phyloP scores from a whole-genome alignment of 1,140 invertebrate species.

The Philopotamus ludificatus region DNA sequence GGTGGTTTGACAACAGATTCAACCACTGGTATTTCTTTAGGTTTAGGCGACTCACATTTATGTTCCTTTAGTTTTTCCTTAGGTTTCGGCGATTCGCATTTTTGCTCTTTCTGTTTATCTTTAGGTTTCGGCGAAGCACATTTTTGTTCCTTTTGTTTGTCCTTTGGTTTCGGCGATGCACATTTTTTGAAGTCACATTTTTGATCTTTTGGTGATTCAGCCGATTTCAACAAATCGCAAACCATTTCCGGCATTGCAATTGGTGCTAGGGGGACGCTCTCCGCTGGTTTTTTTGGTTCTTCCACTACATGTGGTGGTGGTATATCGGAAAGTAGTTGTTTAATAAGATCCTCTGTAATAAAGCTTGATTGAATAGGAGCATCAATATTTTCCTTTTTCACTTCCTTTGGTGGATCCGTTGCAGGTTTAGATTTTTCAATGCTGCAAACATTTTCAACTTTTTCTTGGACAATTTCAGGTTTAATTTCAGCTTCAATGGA shows the following conservation, averaged over 20 bases:
- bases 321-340: constrained; percentile 20
- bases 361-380: background rate
- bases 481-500: background rate
- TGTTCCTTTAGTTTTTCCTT: background rate
- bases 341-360: constrained; percentile 28
- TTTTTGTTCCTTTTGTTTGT: too few species aligned
- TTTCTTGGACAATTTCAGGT: background rate
- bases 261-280: background rate
- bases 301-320: constrained; percentile 14
- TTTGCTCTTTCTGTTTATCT: too few species aligned
- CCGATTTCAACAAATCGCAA: constrained; percentile 8
- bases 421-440: background rate
- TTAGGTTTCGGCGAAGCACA: too few species aligned
- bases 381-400: background rate
- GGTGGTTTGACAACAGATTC: background rate
- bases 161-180: too few species aligned
- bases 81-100: background rate
- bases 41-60: background rate
- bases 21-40: background rate
- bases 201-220: too few species aligned
- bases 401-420: background rate
- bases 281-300: background rate
- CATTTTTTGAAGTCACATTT: too few species aligned
- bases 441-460: background rate
- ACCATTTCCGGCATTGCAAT: constrained; percentile 12